Evolutionary conservation across 2,113 vertebrate species (phyloP).

Genomic region (Psephotus haematonotus): DNA sequence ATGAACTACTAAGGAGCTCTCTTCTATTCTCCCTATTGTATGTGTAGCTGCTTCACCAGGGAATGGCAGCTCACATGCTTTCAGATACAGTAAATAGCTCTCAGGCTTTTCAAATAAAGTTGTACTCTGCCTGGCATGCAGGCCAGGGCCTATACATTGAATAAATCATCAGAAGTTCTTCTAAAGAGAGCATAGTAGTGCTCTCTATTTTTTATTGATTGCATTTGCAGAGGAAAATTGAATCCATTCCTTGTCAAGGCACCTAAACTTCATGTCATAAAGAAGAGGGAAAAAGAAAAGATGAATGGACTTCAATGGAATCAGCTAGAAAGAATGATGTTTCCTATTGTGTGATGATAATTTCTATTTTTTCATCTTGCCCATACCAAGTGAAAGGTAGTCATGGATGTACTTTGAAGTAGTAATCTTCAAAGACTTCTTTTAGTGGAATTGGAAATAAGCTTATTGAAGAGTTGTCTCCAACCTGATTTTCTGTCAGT

Average conservation of each 20-base stretch:
- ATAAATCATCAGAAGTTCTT: conserved; percentile 65
- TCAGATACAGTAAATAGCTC: conserved; percentile 20
- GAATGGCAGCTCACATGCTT: neutral
- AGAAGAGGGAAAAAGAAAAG: conserved; percentile 8
- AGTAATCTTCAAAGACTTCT: conserved; percentile 33
- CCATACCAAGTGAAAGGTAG: conserved; percentile 30
- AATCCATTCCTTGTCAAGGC: conserved; percentile 47
- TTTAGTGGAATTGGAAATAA: conserved; percentile 14
- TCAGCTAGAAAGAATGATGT: conserved; percentile 48
- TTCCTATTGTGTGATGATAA: conserved; percentile 56
- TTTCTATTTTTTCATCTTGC: conserved; percentile 62
- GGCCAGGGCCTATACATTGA: neutral
- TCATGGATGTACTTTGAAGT: conserved; percentile 39
- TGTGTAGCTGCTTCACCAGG: neutral
- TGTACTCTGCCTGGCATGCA: neutral
- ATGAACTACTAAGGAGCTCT: neutral
- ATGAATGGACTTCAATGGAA: conserved; percentile 34
- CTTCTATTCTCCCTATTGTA: neutral
- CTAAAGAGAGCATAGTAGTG: conserved; percentile 24
- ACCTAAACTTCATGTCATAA: conserved; percentile 41
- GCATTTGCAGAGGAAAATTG: conserved; percentile 61
- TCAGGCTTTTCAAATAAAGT: conserved; percentile 54
- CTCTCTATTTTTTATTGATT: conserved; percentile 51
- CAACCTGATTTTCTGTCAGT: conserved; percentile 28
- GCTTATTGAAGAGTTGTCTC: conserved; percentile 9